These are phyloP conservation scores for Thecocarcelia acutangulata DNA, from an alignment of 2,888 invertebrate genomes.

Conservation along the genomic window DNA sequence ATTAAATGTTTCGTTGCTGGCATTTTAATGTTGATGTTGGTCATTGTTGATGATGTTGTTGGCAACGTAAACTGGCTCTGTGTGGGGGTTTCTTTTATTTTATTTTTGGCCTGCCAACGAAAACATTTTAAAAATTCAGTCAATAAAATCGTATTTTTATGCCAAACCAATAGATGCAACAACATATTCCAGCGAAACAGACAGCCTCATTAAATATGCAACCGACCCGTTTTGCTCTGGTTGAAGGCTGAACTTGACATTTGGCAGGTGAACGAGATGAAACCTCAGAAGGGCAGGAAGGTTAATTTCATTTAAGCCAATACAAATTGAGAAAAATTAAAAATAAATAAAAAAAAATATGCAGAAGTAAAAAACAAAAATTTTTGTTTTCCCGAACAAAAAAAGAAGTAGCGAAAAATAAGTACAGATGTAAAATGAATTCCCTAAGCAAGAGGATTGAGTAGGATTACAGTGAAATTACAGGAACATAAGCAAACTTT, in stretches of 20 bases:
- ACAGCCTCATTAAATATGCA: constrained; percentile 30
- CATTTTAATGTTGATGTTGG: constrained; percentile 35
- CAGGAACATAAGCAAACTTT: too few relatives aligned
- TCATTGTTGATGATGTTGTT: constrained; percentile 36
- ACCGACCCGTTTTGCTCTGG: constrained; percentile 23
- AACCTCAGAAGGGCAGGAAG: constrained; percentile 38
- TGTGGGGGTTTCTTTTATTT: background rate
- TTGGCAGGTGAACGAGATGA: constrained; percentile 44
- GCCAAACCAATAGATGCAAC: constrained; percentile 26
- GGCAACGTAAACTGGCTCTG: constrained; percentile 1
- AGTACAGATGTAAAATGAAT: too few relatives aligned
- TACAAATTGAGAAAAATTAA: too few relatives aligned
- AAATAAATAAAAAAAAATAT: too few relatives aligned
- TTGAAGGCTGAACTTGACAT: constrained; percentile 61
- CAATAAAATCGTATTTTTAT: constrained; percentile 39
- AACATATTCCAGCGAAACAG: background rate
- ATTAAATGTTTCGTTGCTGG: constrained; percentile 14
- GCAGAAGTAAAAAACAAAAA: too few relatives aligned
- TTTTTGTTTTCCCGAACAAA: too few relatives aligned
- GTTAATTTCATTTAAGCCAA: constrained; percentile 24
- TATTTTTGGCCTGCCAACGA: constrained; percentile 22
- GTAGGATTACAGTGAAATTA: too few relatives aligned
- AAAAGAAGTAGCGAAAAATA: too few relatives aligned
- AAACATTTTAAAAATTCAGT: constrained; percentile 30
- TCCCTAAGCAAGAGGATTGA: too few relatives aligned